Conservation (phyloP, 2,888 invertebrate genomes). For the Pelosia muscerda region DNA sequence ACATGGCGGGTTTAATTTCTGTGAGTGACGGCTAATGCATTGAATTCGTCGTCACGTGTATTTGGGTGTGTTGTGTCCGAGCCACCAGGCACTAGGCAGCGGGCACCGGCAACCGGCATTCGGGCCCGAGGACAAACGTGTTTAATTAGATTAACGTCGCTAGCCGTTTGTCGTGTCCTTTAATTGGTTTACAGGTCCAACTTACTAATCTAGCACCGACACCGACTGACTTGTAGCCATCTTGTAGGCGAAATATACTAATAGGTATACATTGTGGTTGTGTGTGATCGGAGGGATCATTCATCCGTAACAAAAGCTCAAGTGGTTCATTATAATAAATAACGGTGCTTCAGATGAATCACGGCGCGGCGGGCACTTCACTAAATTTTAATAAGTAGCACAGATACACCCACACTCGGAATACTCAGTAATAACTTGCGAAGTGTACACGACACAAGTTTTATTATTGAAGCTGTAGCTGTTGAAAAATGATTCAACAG, state of each 20-base stretch:
- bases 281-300: not conserved
- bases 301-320: not conserved
- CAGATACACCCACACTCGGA: conserved; percentile 16
- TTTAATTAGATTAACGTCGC: conserved; percentile 40
- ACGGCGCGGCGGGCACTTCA: conserved; percentile 3
- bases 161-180: conserved; percentile 3
- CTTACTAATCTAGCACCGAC: conserved; percentile 9
- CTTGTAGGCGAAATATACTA: not conserved
- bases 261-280: not conserved
- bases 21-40: not conserved
- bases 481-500: not conserved
- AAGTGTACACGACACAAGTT: not conserved
- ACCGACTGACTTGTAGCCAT: not conserved
- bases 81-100: too few relatives aligned
- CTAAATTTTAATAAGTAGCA: conserved; percentile 13
- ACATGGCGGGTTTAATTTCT: not conserved
- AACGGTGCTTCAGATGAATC: conserved; percentile 21
- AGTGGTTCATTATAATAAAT: conserved; percentile 16
- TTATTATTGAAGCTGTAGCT: not conserved
- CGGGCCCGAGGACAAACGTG: not conserved
- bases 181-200: conserved; percentile 41
- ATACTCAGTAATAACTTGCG: conserved; percentile 1
- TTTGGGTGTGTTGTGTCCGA: not conserved
- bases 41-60: not conserved
- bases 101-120: not conserved